Evolutionary conservation across 2,797 vertebrate genomes (phyloP).

Genomic region (Xenops minutus): DNA sequence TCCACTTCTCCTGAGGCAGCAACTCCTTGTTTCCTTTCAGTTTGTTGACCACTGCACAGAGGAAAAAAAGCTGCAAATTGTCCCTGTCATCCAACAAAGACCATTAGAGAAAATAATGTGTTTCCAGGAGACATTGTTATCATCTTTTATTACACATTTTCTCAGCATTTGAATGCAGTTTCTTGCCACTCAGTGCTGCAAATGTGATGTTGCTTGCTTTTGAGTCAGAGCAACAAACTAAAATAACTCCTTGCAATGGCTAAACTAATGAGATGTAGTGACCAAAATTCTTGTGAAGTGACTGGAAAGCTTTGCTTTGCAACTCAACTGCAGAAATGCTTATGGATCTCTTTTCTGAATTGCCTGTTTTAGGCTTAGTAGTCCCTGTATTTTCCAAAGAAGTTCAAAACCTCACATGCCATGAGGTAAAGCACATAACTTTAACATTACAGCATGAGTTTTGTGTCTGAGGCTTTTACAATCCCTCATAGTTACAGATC

Average conservation of each 20-base stretch:
- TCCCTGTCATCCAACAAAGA: not conserved
- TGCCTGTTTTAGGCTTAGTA: constrained; percentile 24
- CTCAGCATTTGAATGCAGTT: not conserved
- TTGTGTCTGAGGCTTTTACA: not conserved
- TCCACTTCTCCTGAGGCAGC: not conserved
- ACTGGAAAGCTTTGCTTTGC: not conserved
- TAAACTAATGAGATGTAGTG: not conserved
- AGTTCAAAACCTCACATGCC: not conserved
- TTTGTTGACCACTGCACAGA: not conserved
- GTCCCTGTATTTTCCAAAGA: not conserved
- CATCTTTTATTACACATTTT: not conserved
- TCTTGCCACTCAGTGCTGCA: not conserved
- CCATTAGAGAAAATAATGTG: not conserved
- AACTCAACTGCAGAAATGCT: not conserved
- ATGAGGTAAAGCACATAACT: not conserved
- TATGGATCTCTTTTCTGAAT: not conserved
- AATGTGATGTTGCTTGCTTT: not conserved
- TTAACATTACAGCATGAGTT: constrained; percentile 13
- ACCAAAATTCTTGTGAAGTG: not conserved
- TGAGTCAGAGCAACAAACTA: not conserved
- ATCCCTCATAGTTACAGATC: not conserved
- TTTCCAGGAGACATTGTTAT: not conserved
- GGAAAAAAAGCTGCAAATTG: not conserved
- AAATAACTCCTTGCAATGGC: not conserved
- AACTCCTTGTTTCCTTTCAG: not conserved